Evolutionary conservation across 23 tunicate species (phyloP), one percentile per base, ranked within the genome.

Genomic region (Ciona savignyi): DNA sequence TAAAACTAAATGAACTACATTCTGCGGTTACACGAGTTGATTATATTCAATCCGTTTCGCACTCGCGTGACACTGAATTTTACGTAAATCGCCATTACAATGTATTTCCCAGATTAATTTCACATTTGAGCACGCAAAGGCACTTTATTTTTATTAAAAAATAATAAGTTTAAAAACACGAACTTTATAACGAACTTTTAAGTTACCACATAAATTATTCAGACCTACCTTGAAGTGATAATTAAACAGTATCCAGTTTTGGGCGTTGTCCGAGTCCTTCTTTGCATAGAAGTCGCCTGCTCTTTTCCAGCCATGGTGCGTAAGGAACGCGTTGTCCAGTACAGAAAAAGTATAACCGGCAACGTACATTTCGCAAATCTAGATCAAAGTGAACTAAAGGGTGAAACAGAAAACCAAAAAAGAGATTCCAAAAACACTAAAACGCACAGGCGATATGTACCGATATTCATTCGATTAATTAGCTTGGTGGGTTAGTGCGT

Each of bases 211-310:
- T n/a, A n/a, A n/a, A n/a, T n/a, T n/a, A n/a, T n/a, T n/a, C n/a
- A n/a, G n/a, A 21, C 64, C 32, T 27, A 79, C 99, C 86, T 95
- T 95, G 69, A 95, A 95, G 79, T 95, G 99, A 33, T 95, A 95
- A 32, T 89, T 95, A 84, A 95, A 95, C 19, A 95, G 75, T 27
- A 88, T 76, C 99, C 99, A 95, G 88, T 95, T 95, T 60, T 85
- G 97, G 0, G 97, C 97, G 72, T 91, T 91, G 67, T 91, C 97
- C 6, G 15, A 27, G 25, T 91, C 97, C 49, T 91, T 91, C 27
- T 70, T 72, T 1, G 97, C 97, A 65, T 91, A 91, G 61, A 91
- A 91, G 64, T 80, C 84, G 22, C 97, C 97, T 3, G 78, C 76
- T 29, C 63, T 32, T 68, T 91, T 91, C 97, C 97, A 91, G 1